Conservation (phyloP, 2,113 vertebrate genomes). For the Cichladusa arquata region DNA sequence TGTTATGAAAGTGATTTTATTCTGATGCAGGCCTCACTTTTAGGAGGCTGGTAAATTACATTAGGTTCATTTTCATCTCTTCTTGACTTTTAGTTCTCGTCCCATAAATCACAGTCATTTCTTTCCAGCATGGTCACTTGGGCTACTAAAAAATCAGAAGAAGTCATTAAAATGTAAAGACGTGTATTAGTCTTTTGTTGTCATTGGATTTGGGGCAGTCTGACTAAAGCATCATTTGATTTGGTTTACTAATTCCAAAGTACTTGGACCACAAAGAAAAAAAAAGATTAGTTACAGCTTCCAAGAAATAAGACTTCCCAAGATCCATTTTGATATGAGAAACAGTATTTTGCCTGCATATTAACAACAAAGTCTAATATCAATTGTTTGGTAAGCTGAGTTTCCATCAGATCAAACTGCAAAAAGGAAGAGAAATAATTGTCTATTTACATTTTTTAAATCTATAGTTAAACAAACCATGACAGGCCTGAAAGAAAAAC, state of each 20-base stretch:
- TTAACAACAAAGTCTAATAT: neutral
- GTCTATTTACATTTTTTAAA: neutral
- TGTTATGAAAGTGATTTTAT: neutral
- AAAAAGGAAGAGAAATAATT: neutral
- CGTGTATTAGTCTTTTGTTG: neutral
- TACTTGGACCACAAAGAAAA: neutral
- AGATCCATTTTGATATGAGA: neutral
- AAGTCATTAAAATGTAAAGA: neutral
- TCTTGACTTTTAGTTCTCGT: neutral
- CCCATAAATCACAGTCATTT: neutral
- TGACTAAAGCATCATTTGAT: neutral
- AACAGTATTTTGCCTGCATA: neutral
- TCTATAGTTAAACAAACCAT: neutral
- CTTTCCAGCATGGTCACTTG: neutral
- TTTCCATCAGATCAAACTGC: neutral
- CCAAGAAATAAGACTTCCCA: neutral
- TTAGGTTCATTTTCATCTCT: neutral
- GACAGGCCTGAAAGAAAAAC: neutral
- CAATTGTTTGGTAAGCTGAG: neutral
- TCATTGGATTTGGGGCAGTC: neutral
- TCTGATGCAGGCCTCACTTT: neutral
- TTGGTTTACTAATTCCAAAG: neutral
- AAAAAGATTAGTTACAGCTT: neutral
- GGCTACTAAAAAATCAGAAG: neutral
- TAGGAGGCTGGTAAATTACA: neutral